Conservation (phyloP, 2,113 vertebrate genomes). For the Zapornia atra region DNA sequence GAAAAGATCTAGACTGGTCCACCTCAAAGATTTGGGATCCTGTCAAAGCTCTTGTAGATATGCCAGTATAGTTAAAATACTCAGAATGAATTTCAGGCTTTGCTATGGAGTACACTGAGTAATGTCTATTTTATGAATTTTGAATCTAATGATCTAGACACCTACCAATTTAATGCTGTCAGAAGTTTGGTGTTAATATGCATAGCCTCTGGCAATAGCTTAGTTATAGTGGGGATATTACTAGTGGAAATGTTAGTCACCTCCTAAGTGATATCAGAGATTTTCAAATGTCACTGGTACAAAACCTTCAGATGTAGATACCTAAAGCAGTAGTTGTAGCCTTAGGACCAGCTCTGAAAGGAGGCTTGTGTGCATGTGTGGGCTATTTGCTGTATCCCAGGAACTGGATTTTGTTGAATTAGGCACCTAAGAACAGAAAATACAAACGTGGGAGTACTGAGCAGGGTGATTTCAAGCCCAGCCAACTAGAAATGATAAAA, state of each 20-base stretch:
- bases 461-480: not conserved
- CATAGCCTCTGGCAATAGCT: constrained; percentile 5
- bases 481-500: not conserved
- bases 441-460: not conserved
- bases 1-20: not conserved
- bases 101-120: not conserved
- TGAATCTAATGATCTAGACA: constrained; percentile 6
- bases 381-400: not conserved
- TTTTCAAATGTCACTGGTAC: constrained; percentile 18
- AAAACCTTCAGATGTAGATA: not conserved
- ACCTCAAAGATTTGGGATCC: not conserved
- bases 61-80: not conserved
- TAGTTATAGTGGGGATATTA: constrained; percentile 4
- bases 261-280: constrained; percentile 12
- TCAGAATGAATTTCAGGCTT: not conserved
- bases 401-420: not conserved
- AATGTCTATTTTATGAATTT: not conserved
- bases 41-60: not conserved
- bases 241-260: constrained; percentile 51
- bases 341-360: not conserved
- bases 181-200: constrained; percentile 21
- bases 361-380: not conserved
- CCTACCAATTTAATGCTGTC: constrained; percentile 12
- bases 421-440: not conserved
- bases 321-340: not conserved